Percentiles rank a stretch among this genome's conserved stretches.
These are phyloP conservation scores for Hyppa rectilinea DNA, from an alignment of 2,888 invertebrate genomes.

Conservation along the genomic window DNA sequence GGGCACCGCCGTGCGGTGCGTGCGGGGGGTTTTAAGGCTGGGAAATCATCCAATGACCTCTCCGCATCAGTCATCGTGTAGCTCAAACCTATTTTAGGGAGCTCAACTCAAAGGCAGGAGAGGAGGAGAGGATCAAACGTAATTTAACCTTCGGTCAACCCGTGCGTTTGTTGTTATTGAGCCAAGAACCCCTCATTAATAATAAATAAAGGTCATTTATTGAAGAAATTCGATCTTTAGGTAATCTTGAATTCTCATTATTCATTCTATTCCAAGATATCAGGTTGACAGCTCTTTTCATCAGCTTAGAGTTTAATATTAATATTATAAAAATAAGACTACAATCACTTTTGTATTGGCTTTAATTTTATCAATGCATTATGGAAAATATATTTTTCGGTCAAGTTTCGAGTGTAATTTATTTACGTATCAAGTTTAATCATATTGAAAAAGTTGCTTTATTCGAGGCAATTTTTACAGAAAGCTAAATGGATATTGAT, in stretches of 20 bases:
- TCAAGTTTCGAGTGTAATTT: not conserved
- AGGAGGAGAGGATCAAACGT: too few relatives aligned
- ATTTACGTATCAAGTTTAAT: constrained; percentile 9
- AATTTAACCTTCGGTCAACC: too few relatives aligned
- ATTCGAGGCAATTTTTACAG: not conserved
- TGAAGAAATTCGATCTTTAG: constrained; percentile 9
- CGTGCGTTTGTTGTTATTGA: too few relatives aligned
- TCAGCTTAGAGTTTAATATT: constrained; percentile 18
- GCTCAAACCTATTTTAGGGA: too few relatives aligned
- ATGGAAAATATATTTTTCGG: constrained; percentile 1
- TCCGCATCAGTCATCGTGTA: too few relatives aligned
- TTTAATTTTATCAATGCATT: constrained; percentile 29
- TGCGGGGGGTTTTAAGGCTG: too few relatives aligned
- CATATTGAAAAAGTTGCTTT: not conserved
- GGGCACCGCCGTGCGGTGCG: too few relatives aligned
- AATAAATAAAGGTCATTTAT: not conserved
- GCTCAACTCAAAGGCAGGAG: too few relatives aligned
- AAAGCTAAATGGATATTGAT: not conserved
- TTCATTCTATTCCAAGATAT: constrained; percentile 32
- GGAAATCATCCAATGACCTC: too few relatives aligned
- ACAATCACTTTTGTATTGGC: constrained; percentile 15
- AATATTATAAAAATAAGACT: constrained; percentile 39
- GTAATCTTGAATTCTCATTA: constrained; percentile 33
- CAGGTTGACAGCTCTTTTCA: constrained; percentile 48
- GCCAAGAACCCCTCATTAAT: too few relatives aligned